Conservation (phyloP, 2,797 vertebrate genomes). For the Leontopithecus rosalia region DNA sequence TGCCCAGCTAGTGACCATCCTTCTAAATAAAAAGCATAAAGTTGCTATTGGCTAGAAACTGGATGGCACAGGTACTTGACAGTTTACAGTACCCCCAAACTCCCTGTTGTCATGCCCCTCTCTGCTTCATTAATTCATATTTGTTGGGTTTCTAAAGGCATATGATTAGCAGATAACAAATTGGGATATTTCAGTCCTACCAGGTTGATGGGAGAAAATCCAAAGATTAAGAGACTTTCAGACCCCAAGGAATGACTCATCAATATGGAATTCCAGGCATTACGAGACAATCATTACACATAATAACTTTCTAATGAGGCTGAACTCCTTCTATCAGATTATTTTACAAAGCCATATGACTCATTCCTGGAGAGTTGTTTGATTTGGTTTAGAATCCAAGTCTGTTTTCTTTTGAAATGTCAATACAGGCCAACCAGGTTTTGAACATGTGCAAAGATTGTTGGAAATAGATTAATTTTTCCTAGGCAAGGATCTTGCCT, state of each 20-base stretch:
- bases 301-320: background rate
- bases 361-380: constrained; percentile 20
- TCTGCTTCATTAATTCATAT: background rate
- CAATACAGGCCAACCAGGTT: background rate
- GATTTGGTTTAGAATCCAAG: constrained; percentile 33
- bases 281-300: background rate
- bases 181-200: background rate
- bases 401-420: constrained; percentile 57
- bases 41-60: background rate
- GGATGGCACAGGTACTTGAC: background rate
- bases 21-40: background rate
- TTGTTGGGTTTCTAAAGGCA: background rate
- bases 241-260: background rate
- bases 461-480: constrained; percentile 35
- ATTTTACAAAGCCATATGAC: constrained; percentile 11
- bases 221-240: background rate
- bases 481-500: background rate
- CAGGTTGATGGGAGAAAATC: background rate
- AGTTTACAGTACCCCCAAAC: background rate
- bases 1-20: background rate
- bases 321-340: background rate
- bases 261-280: background rate
- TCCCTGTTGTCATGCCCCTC: background rate
- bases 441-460: constrained; percentile 39
- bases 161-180: background rate